phyloP scores from a whole-genome alignment of 2,113 vertebrate genomes.

The Rhabdomys dilectus region DNA sequence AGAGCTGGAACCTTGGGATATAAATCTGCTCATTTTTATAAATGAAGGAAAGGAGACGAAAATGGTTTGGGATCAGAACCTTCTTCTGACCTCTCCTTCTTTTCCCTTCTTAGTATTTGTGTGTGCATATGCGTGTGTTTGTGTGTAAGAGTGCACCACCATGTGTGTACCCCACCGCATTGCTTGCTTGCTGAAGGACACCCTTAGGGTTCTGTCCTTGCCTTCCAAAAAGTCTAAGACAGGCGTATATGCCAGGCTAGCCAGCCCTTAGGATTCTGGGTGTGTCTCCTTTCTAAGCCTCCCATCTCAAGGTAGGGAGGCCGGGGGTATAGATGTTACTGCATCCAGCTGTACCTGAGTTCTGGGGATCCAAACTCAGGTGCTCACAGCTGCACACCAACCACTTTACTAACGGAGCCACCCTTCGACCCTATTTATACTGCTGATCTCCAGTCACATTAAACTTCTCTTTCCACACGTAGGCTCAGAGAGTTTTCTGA shows the following conservation, averaged over 20 bases:
- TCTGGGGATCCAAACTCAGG: background rate
- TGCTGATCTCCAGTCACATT: background rate
- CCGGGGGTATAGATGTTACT: background rate
- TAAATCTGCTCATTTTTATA: constrained; percentile 3
- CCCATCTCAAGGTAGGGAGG: background rate
- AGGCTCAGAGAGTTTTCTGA: constrained; percentile 34
- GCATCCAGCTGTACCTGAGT: background rate
- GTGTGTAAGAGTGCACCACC: background rate
- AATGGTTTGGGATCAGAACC: background rate
- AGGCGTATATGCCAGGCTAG: background rate
- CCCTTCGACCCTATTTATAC: background rate
- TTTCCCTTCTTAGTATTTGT: background rate
- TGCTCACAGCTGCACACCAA: background rate
- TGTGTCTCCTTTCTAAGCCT: background rate
- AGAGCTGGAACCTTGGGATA: constrained; percentile 18
- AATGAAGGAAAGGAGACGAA: constrained; percentile 40
- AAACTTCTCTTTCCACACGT: background rate
- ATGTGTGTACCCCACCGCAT: background rate
- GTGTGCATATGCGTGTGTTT: background rate
- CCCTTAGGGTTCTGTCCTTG: background rate
- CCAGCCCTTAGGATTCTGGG: background rate
- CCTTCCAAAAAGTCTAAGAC: background rate
- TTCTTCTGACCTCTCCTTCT: background rate
- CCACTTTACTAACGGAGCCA: rapidly evolving
- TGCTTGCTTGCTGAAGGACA: no score